Evolutionary conservation across 2,888 invertebrate species (phyloP).

Genomic region (Rhodophaea formosa): DNA sequence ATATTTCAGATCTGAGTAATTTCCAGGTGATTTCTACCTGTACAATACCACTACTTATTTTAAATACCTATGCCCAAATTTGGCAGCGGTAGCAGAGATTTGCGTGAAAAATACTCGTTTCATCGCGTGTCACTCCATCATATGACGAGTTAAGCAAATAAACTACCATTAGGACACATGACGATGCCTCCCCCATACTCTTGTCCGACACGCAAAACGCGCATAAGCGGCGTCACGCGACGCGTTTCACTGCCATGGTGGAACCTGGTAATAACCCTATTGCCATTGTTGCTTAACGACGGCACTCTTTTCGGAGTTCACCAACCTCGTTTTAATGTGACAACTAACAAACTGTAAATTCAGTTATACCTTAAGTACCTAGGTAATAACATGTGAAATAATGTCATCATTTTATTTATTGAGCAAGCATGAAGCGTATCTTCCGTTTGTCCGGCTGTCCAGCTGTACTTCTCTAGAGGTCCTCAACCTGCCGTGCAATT

Average conservation of each 20-base stretch:
- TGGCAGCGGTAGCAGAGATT: background rate
- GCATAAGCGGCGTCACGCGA: conserved; percentile 13
- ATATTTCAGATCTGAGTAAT: too few species aligned
- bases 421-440: too few species aligned
- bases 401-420: too few species aligned
- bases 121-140: background rate
- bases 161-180: background rate
- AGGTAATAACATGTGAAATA: too few species aligned
- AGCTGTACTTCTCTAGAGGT: too few species aligned
- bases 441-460: too few species aligned
- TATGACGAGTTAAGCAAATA: background rate
- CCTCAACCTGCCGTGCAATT: too few species aligned
- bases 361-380: too few species aligned
- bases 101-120: background rate
- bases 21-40: too few species aligned
- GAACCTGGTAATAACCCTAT: conserved; percentile 12
- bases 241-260: conserved; percentile 11
- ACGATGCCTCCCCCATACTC: conserved; percentile 16
- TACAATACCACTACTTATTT: too few species aligned
- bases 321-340: background rate
- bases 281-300: conserved; percentile 16
- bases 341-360: conserved; percentile 1
- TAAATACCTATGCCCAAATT: too few species aligned
- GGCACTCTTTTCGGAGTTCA: conserved; percentile 6
- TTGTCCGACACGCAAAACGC: conserved; percentile 13